Evolutionary conservation across 92 coral and sea anemone genomes (phyloP), one percentile per base, ranked within the genome.

Genomic region (Desmophyllum pertusum): DNA sequence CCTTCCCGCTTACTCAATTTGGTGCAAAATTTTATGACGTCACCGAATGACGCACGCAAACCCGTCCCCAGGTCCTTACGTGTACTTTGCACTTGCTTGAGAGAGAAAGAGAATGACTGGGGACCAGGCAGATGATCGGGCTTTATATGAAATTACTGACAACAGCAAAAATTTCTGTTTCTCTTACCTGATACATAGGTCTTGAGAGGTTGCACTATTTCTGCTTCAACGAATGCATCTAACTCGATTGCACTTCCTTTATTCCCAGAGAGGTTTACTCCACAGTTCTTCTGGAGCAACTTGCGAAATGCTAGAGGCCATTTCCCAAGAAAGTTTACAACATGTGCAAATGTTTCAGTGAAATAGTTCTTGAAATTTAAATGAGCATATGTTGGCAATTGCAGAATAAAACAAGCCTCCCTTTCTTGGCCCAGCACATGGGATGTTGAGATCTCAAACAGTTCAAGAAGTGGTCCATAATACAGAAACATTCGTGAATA

Each of bases 201-300:
- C 77, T 89, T 85, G 1, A 84, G 81, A 6, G 93, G 82, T 61
- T 90, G 77, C 25, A 90, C 93, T 45, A 90, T 80, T 67, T 81
- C 87, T 31, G 85, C 73, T 57, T 89, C 86, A 42, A 89, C 89
- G 33, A 84, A 89, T 10, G 76, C 89, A 85, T 89, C 89, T 31
- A 79, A 37, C 65, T 79, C 92, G 14, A 84, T 85, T 48, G 42
- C 86, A 15, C 37, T 29, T 0, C 74, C 76, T 10, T 64, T 61
- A 41, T 73, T 89, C 13, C 86, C 92, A 37, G 15, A 13, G 13
- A 85, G 63, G 51, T 85, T 80, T n/a, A 85, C 83, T 23, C 61
- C 46, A 70, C 92, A 89, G 23, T 89, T 89, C 68, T 48, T 41
- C 35, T 85, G 78, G 40, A 89, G 18, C 46, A 85, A 14, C 30